These are phyloP conservation scores for Seriola aureovittata DNA, from an alignment of 2,113 vertebrate species.

Conservation along the genomic window DNA sequence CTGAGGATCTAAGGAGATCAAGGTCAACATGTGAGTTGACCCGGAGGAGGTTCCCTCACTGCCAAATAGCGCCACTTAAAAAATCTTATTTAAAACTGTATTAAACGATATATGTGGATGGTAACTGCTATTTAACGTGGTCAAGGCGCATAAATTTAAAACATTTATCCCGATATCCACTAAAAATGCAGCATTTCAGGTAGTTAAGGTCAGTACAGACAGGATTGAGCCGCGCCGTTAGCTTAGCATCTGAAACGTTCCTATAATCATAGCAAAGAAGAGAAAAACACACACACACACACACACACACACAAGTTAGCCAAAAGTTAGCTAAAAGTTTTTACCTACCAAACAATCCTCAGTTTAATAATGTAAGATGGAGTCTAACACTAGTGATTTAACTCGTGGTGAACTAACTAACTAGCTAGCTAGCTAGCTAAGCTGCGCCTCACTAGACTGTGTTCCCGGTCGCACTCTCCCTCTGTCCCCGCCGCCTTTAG, in stretches of 20 bases:
- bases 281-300: no score
- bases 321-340: neutral
- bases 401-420: neutral
- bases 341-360: neutral
- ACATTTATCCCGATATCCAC: no score
- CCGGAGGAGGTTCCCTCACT: no score
- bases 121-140: neutral
- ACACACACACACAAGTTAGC: neutral
- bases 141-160: neutral
- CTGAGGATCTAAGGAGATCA: no score
- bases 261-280: neutral
- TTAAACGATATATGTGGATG: neutral
- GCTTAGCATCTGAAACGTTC: constrained; percentile 24
- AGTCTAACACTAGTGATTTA: neutral
- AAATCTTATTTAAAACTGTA: neutral
- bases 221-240: constrained; percentile 17
- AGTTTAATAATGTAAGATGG: neutral
- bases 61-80: neutral
- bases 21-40: neutral
- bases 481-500: neutral
- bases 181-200: neutral
- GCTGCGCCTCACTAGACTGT: constrained; percentile 30
- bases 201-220: no score
- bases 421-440: neutral
- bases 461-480: neutral